phyloP scores from a whole-genome alignment of 2,113 vertebrate genomes.

The Pterophyllum scalare region DNA sequence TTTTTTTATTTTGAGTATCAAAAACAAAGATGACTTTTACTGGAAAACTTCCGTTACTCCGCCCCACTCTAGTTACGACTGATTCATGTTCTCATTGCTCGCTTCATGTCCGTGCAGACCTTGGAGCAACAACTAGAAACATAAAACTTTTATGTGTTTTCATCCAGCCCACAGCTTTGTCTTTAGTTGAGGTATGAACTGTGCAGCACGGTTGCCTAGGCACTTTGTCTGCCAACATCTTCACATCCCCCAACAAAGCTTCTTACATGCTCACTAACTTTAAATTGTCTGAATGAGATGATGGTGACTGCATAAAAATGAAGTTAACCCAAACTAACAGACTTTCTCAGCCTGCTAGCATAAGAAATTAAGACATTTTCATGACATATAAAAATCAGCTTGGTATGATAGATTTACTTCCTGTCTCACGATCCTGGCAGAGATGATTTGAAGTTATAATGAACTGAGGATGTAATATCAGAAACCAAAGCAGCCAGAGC shows the following conservation, averaged over 20 bases:
- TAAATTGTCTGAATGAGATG: too few relatives aligned
- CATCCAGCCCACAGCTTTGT: not conserved
- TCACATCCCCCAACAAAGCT: not conserved
- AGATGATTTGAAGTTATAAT: not conserved
- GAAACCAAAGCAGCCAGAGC: not conserved
- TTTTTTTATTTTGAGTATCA: accelerated
- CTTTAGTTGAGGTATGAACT: not conserved
- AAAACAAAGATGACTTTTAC: not conserved
- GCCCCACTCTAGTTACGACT: not conserved
- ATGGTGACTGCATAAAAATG: too few relatives aligned
- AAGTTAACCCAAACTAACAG: too few relatives aligned
- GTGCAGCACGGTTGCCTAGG: accelerated
- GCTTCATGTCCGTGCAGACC: not conserved
- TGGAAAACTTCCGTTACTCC: too few relatives aligned
- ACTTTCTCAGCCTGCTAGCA: not conserved
- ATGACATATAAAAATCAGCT: accelerated
- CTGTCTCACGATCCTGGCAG: not conserved
- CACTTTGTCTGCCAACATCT: not conserved
- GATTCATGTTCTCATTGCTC: not conserved
- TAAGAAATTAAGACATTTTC: not conserved
- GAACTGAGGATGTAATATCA: not conserved
- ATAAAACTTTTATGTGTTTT: not conserved
- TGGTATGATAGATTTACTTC: not conserved
- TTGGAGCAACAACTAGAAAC: not conserved
- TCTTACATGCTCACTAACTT: too few relatives aligned